phyloP scores from a whole-genome alignment of 2,888 invertebrate species.

The Heteromyza rotundicornis region DNA sequence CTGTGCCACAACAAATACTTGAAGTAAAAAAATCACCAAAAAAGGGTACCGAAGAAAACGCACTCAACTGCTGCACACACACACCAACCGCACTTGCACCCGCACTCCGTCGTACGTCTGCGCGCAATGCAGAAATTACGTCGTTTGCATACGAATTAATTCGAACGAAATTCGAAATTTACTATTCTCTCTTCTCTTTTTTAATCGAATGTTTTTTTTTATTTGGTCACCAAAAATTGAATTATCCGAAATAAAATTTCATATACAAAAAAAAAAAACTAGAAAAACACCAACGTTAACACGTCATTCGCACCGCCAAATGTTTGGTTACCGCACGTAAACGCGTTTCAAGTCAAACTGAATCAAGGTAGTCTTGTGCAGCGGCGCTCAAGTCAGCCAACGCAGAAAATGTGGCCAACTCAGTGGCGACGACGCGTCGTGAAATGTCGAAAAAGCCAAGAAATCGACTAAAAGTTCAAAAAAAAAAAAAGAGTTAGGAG shows the following conservation, averaged over 20 bases:
- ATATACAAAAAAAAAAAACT: background rate
- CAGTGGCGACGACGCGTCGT: background rate
- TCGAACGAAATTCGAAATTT: slow-evolving; percentile 4
- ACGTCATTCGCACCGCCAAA: slow-evolving; percentile 1
- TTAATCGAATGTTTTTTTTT: background rate
- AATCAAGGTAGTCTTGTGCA: slow-evolving; percentile 19
- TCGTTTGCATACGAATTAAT: slow-evolving; percentile 12
- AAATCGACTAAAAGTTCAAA: background rate
- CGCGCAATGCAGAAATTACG: slow-evolving; percentile 10
- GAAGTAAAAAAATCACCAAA: background rate
- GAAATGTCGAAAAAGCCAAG: background rate
- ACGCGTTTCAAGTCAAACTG: slow-evolving; percentile 25
- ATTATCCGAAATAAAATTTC: background rate
- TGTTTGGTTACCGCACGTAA: slow-evolving; percentile 18
- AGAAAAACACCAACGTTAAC: background rate
- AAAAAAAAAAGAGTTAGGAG: no score
- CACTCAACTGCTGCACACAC: background rate
- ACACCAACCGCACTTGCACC: background rate
- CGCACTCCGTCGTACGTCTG: background rate
- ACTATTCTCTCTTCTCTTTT: background rate
- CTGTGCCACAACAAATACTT: background rate
- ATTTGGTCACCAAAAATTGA: background rate
- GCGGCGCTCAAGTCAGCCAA: background rate
- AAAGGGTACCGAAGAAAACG: background rate
- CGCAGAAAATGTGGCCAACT: background rate